phyloP scores from a whole-genome alignment of 2,888 invertebrate genomes.

The Drosophila fungiperda region DNA sequence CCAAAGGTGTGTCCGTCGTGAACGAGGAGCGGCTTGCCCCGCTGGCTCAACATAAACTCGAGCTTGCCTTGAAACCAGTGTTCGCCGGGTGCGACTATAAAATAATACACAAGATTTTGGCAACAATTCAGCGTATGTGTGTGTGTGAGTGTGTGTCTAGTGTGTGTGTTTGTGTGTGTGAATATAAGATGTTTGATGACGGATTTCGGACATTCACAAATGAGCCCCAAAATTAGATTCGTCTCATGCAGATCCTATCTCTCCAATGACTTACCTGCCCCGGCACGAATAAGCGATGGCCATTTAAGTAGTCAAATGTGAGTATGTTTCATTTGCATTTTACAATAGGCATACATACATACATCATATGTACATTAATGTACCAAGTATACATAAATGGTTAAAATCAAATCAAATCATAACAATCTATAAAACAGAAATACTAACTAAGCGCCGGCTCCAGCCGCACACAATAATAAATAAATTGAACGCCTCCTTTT shows the following conservation, averaged over 20 bases:
- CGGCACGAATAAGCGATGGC: conserved; percentile 14
- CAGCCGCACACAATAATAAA: conserved; percentile 60
- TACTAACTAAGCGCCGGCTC: conserved; percentile 67
- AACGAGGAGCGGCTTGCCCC: conserved; percentile 85
- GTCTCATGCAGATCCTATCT: conserved; percentile 55
- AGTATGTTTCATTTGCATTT: conserved; percentile 57
- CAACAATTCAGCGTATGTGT: conserved; percentile 50
- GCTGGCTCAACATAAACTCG: conserved; percentile 85
- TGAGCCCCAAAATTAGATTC: conserved; percentile 63
- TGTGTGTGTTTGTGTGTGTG: conserved; percentile 20
- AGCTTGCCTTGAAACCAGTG: conserved; percentile 85
- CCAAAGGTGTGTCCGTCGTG: conserved; percentile 85
- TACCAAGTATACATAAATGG: conserved; percentile 2
- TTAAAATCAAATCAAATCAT: conserved; percentile 52
- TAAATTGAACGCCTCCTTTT: conserved; percentile 34
- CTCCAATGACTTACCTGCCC: conserved; percentile 66
- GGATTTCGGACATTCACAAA: conserved; percentile 64
- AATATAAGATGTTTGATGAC: conserved; percentile 58
- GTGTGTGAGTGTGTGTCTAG: conserved; percentile 28
- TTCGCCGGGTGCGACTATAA: conserved; percentile 85
- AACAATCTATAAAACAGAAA: conserved; percentile 59
- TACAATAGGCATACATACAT: conserved; percentile 40
- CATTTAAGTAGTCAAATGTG: conserved; percentile 6
- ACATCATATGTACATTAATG: conserved; percentile 29
- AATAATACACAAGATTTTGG: conserved; percentile 63